Conservation (phyloP, 2,797 vertebrate genomes). For the Sebastes jordani region DNA sequence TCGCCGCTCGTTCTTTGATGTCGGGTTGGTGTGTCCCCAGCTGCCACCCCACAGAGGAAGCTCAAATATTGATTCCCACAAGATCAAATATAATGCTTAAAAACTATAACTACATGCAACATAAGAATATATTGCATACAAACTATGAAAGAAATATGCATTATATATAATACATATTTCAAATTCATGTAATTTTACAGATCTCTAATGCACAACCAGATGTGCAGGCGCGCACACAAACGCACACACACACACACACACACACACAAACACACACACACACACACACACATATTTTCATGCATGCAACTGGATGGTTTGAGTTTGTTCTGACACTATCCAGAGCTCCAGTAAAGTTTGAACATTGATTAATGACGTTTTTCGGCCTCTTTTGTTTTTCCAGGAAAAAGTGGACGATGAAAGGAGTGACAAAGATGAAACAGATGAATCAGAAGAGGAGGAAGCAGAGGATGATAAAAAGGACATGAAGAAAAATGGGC, state of each 20-base stretch:
- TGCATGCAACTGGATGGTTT: background rate
- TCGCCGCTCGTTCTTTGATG: too few relatives aligned
- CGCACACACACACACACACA: background rate
- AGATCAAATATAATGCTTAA: background rate
- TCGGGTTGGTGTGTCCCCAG: too few relatives aligned
- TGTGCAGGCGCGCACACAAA: background rate
- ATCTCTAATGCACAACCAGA: background rate
- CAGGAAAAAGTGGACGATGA: constrained; percentile 92
- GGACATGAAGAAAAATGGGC: constrained; percentile 81
- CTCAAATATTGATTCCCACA: background rate
- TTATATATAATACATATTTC: too few relatives aligned
- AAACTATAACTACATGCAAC: background rate
- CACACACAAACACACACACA: too few relatives aligned
- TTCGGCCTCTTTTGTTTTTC: background rate
- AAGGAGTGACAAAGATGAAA: constrained; percentile 94
- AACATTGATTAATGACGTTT: background rate
- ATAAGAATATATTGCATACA: background rate
- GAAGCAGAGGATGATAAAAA: constrained; percentile 65
- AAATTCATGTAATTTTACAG: background rate
- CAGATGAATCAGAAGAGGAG: constrained; percentile 80
- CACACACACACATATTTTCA: background rate
- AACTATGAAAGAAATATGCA: background rate
- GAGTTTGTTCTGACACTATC: background rate
- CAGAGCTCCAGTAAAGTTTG: constrained; percentile 1
- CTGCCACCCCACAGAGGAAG: too few relatives aligned